Conservation (phyloP, 2,888 invertebrate genomes). For the Ophion ventricosus region DNA sequence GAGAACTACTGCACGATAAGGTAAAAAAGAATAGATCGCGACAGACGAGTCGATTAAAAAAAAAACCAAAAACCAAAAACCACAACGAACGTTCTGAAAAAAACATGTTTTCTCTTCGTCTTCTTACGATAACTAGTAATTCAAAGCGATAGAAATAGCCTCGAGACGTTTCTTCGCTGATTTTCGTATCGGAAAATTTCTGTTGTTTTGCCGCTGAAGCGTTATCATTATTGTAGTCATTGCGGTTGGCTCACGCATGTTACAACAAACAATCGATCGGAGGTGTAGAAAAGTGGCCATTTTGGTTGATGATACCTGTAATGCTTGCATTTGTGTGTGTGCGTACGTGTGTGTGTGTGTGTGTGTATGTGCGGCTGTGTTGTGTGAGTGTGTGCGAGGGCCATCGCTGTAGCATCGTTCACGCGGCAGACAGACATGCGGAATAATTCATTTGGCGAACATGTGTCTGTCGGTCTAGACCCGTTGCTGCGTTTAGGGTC, state of each 20-base stretch:
- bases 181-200: too few relatives aligned
- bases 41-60: not conserved
- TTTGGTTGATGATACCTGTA: constrained; percentile 34
- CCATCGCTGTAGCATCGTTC: not conserved
- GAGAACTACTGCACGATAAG: constrained; percentile 53
- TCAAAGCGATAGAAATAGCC: too few relatives aligned
- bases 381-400: constrained; percentile 1
- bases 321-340: too few relatives aligned
- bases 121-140: too few relatives aligned
- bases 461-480: constrained; percentile 47
- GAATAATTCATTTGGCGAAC: constrained; percentile 56
- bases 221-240: not conserved
- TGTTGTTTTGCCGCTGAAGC: not conserved
- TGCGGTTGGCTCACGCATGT: constrained; percentile 9
- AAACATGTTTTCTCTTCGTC: too few relatives aligned
- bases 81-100: too few relatives aligned
- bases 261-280: constrained; percentile 16
- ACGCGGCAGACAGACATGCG: constrained; percentile 53
- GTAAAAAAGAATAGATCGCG: constrained; percentile 16
- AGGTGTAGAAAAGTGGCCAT: constrained; percentile 42
- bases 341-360: too few relatives aligned
- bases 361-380: too few relatives aligned
- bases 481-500: not conserved
- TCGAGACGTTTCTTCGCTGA: too few relatives aligned
- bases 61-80: too few relatives aligned